Evolutionary conservation across 2,888 invertebrate species (phyloP), one percentile per base, ranked within the genome.

Genomic region (Drepana falcataria): DNA sequence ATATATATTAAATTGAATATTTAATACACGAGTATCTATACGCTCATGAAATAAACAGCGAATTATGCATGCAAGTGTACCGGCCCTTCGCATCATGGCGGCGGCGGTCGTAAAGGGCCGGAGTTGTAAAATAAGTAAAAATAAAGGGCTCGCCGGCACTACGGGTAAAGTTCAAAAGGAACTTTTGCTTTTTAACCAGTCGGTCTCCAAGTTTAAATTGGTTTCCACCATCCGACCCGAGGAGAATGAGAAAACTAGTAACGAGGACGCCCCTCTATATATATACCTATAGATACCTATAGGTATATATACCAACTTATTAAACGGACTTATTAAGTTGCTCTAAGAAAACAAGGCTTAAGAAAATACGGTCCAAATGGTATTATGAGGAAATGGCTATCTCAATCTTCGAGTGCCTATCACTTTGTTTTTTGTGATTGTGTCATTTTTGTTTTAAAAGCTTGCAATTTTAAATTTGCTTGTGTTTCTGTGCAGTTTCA

Each of bases 111-210:
- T 81, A 83, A 84, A 85, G 77, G 79, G 74, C 74, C 73, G 63
- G 73, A 71, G 75, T 71, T 78, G 77, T 81, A 83, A 84, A 86
- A 82, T 79, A 82, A 81, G 80, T 79, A 84, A 82, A 83, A 80
- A 83, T 77, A 82, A 83, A 82, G 75, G 78, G 74, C 76, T 71
- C 63, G 73, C 73, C 75, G 69, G 81, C 77, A 71, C 62, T 62
- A 74, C 73, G 77, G 72, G 65, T 71, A 68, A 81, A 83, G 79
- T 85, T 84, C 80, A 77, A 82, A 84, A 73, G 74, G 72, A 85
- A 85, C 81, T 86, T 87, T 86, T 83, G 83, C 84, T 84, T 87
- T 87, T 85, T 85, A 88, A 85, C 85, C 83, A 84, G 84, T 81
- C 77, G 75, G 82, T 82, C 78, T 79, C 78, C 77, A 87, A 88